Evolutionary conservation across 2,797 vertebrate species (phyloP).

Genomic region (Cossypha niveicapilla): DNA sequence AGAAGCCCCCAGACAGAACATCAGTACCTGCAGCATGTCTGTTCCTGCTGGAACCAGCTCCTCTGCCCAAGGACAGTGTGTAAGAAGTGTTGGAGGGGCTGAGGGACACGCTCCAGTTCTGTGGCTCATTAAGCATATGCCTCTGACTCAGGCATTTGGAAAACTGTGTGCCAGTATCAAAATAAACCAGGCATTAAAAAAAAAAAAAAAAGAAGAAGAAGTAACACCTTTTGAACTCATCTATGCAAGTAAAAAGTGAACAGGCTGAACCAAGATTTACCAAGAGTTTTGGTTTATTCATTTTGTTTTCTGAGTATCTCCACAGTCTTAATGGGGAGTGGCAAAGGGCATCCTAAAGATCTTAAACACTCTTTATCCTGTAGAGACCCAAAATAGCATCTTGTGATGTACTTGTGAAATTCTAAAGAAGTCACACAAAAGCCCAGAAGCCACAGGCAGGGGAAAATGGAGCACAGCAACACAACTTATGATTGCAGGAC

Average conservation of each 20-base stretch:
- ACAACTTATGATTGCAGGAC: constrained; percentile 29
- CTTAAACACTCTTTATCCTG: constrained; percentile 29
- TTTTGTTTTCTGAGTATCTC: background rate
- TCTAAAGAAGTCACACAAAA: constrained; percentile 50
- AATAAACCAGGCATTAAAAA: background rate
- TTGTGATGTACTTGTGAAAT: constrained; percentile 67
- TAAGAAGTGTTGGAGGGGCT: background rate
- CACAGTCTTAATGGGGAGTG: constrained; percentile 15
- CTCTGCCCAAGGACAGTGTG: background rate
- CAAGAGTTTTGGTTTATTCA: background rate
- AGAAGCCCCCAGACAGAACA: background rate
- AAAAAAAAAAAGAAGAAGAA: too few species aligned
- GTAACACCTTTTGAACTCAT: background rate
- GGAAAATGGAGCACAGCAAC: constrained; percentile 38
- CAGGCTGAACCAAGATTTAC: background rate
- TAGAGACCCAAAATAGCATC: constrained; percentile 32
- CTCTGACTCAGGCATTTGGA: background rate
- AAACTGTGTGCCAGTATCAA: background rate
- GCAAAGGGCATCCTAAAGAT: constrained; percentile 53
- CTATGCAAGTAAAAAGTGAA: background rate
- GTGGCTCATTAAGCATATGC: background rate
- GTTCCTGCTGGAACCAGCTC: background rate
- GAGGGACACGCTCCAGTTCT: background rate
- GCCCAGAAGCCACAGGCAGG: constrained; percentile 46
- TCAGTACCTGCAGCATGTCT: background rate